Conservation (phyloP, 1,140 invertebrate genomes). For the Drosophila suzukii region DNA sequence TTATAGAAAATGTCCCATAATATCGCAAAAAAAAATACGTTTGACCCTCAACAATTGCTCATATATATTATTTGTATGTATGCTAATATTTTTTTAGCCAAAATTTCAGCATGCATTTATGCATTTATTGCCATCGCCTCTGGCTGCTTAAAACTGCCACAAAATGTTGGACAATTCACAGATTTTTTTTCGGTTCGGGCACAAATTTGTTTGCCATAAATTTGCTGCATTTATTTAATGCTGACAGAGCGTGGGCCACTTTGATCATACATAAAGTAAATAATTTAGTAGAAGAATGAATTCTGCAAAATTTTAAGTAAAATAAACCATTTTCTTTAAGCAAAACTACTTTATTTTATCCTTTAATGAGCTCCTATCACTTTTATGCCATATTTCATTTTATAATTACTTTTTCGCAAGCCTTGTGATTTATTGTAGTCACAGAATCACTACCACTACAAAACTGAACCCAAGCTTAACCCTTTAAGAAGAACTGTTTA, state of each 20-base stretch:
- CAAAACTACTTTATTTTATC: neutral
- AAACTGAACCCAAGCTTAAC: neutral
- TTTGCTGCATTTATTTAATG: constrained; percentile 15
- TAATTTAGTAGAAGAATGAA: constrained; percentile 1
- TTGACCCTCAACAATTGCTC: constrained; percentile 9
- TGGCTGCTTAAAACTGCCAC: constrained; percentile 26
- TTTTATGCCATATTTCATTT: neutral
- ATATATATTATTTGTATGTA: constrained; percentile 9
- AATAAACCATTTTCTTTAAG: neutral
- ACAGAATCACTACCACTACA: constrained; percentile 1
- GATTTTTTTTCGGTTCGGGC: constrained; percentile 7
- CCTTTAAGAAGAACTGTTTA: constrained; percentile 30
- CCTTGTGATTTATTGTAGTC: constrained; percentile 11
- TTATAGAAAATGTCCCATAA: constrained; percentile 11
- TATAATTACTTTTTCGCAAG: constrained; percentile 9
- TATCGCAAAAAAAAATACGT: constrained; percentile 3
- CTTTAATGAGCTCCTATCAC: neutral
- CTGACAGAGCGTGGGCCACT: constrained; percentile 10
- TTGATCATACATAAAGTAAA: constrained; percentile 1
- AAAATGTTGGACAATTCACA: constrained; percentile 34
- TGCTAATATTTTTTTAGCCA: constrained; percentile 10
- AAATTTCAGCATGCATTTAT: constrained; percentile 36
- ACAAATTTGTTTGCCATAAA: constrained; percentile 18
- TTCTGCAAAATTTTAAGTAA: neutral
- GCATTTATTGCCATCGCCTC: constrained; percentile 13